A percentile compares a stretch with the other conserved stretches of the same genome.
phyloP scores from a whole-genome alignment of 2,888 invertebrate species.

The Prosopocoilus inquinatus region DNA sequence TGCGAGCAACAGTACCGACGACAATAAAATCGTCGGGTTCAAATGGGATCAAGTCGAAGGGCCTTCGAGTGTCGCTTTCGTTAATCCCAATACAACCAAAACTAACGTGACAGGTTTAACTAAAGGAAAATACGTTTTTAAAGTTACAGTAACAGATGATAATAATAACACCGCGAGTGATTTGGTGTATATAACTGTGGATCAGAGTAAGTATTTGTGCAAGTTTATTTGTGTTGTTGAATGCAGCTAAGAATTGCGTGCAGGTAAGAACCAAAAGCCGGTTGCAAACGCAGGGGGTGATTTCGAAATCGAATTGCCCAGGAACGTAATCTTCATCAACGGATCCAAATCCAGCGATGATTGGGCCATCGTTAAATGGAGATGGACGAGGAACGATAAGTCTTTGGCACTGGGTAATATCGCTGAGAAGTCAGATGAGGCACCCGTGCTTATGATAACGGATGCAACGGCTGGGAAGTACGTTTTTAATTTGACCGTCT shows the following conservation, averaged over 20 bases:
- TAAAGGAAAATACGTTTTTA: conserved; percentile 80
- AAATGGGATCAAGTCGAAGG: conserved; percentile 80
- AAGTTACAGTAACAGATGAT: conserved; percentile 79
- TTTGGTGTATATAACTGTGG: conserved; percentile 72
- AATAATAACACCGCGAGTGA: conserved; percentile 78
- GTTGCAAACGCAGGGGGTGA: conserved; percentile 88
- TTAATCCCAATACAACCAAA: conserved; percentile 44
- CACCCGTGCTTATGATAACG: conserved; percentile 75
- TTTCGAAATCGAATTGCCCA: conserved; percentile 72
- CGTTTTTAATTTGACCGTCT: conserved; percentile 84
- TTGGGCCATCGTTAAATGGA: conserved; percentile 78
- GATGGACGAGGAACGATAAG: conserved; percentile 75
- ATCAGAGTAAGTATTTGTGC: conserved; percentile 70
- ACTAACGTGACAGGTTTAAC: conserved; percentile 80
- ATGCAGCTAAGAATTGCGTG: conserved; percentile 20
- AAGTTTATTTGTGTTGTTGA: conserved; percentile 10
- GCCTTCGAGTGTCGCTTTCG: conserved; percentile 60
- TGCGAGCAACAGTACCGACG: conserved; percentile 71
- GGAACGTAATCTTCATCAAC: conserved; percentile 75
- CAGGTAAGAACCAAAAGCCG: conserved; percentile 87
- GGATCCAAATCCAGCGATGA: conserved; percentile 86
- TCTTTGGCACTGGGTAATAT: conserved; percentile 83
- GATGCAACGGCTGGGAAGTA: conserved; percentile 85
- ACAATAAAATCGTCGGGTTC: conserved; percentile 78
- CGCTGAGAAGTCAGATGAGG: conserved; percentile 68